These are phyloP conservation scores for Macroramphosus scolopax DNA, from an alignment of 2,797 vertebrate species.

Conservation along the genomic window DNA sequence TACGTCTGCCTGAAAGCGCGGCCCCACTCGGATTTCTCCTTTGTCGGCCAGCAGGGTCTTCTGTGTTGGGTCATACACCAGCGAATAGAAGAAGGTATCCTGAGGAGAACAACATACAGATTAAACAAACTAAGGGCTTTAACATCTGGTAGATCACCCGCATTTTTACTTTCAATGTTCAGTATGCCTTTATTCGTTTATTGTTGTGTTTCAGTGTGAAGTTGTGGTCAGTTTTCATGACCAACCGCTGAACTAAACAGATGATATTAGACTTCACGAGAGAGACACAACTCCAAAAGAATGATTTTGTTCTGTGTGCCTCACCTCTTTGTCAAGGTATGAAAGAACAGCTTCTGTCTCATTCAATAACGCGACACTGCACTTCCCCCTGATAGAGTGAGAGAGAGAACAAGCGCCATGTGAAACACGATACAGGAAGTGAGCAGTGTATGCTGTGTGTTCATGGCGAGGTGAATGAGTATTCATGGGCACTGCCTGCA, in stretches of 20 bases:
- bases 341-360: slow-evolving; percentile 94
- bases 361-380: slow-evolving; percentile 93
- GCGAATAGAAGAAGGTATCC: slow-evolving; percentile 97
- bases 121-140: not conserved
- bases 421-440: slow-evolving; percentile 49
- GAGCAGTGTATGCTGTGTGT: slow-evolving; percentile 10
- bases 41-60: slow-evolving; percentile 97
- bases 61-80: slow-evolving; percentile 96
- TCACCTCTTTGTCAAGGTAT: slow-evolving; percentile 96
- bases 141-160: too few species aligned
- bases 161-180: not conserved
- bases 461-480: slow-evolving; percentile 26
- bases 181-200: too few species aligned
- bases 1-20: slow-evolving; percentile 95
- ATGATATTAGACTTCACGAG: too few species aligned
- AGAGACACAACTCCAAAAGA: too few species aligned
- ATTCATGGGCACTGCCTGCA: slow-evolving; percentile 45
- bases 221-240: too few species aligned
- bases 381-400: slow-evolving; percentile 85
- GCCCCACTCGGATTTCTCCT: slow-evolving; percentile 95
- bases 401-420: slow-evolving; percentile 28
- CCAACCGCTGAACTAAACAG: too few species aligned
- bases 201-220: too few species aligned
- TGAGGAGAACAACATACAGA: slow-evolving; percentile 39
- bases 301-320: too few species aligned